Evolutionary conservation across 2,797 vertebrate species (phyloP).

Genomic region (Platyrinchus mystaceus): DNA sequence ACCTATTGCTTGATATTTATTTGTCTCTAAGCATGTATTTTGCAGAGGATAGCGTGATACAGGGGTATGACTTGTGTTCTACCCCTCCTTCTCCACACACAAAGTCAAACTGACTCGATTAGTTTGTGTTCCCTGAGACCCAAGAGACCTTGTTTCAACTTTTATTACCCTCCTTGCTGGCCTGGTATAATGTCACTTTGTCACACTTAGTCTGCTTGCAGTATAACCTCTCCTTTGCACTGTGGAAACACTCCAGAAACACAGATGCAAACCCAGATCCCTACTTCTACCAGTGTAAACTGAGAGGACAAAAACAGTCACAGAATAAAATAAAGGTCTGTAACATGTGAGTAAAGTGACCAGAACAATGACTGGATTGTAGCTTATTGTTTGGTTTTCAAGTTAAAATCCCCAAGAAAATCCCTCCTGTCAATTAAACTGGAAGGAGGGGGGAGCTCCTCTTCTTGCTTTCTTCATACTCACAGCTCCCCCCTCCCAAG

Average conservation of each 20-base stretch:
- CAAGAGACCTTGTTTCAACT: not conserved
- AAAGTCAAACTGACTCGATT: not conserved
- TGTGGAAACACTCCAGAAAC: slow-evolving; percentile 31
- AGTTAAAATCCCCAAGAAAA: slow-evolving; percentile 61
- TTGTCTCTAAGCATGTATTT: not conserved
- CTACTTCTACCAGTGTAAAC: slow-evolving; percentile 36
- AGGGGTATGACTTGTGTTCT: not conserved
- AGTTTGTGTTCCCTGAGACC: not conserved
- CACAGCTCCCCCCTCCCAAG: not conserved
- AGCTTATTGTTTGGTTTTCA: slow-evolving; percentile 50
- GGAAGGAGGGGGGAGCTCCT: not conserved
- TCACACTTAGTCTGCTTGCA: not conserved
- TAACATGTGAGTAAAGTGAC: slow-evolving; percentile 62
- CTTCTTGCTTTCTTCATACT: not conserved
- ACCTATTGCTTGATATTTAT: not conserved
- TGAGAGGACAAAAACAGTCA: slow-evolving; percentile 50
- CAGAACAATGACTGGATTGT: slow-evolving; percentile 52
- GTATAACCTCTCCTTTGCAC: not conserved
- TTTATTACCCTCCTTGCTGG: not conserved
- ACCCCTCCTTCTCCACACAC: not conserved
- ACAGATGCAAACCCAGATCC: not conserved
- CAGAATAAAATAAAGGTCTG: slow-evolving; percentile 37
- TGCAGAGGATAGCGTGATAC: not conserved
- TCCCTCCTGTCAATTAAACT: slow-evolving; percentile 52
- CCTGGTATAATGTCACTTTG: slow-evolving; percentile 29